These are phyloP conservation scores for Masticophis lateralis DNA, from an alignment of 2,797 vertebrate species.

Conservation along the genomic window DNA sequence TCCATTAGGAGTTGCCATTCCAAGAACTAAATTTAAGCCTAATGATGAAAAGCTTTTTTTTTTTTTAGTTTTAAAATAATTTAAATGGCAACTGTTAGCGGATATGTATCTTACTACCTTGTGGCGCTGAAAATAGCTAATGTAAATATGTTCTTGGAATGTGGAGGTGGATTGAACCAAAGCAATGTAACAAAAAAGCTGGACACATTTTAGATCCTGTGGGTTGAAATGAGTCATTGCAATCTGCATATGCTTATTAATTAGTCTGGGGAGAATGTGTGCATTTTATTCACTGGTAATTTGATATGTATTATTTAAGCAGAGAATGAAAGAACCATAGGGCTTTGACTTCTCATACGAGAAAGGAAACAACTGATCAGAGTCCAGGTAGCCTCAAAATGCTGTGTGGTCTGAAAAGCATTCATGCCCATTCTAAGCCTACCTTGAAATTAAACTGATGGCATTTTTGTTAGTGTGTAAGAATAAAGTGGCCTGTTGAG, in stretches of 20 bases:
- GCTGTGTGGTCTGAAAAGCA: background rate
- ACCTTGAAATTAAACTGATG: background rate
- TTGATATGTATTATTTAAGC: background rate
- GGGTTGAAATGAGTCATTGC: constrained; percentile 46
- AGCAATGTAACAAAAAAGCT: constrained; percentile 45
- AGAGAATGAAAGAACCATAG: background rate
- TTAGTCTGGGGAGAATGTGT: constrained; percentile 39
- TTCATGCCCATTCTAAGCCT: background rate
- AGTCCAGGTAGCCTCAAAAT: accelerated
- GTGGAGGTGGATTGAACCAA: constrained; percentile 56
- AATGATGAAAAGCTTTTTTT: background rate
- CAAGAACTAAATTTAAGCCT: background rate
- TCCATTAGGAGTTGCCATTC: background rate
- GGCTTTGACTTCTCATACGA: accelerated
- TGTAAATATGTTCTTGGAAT: constrained; percentile 59
- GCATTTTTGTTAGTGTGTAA: background rate
- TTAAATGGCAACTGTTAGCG: constrained; percentile 47
- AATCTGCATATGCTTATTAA: constrained; percentile 52
- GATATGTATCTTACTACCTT: constrained; percentile 48
- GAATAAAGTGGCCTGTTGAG: background rate
- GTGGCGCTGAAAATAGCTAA: constrained; percentile 59
- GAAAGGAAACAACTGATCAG: background rate
- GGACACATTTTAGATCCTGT: constrained; percentile 42
- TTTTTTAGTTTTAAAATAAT: background rate
- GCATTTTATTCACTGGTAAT: constrained; percentile 24